Percentiles rank a stretch among this genome's conserved stretches.
Evolutionary conservation across 2,888 invertebrate genomes (phyloP).

Genomic region (Baccha elongata): DNA sequence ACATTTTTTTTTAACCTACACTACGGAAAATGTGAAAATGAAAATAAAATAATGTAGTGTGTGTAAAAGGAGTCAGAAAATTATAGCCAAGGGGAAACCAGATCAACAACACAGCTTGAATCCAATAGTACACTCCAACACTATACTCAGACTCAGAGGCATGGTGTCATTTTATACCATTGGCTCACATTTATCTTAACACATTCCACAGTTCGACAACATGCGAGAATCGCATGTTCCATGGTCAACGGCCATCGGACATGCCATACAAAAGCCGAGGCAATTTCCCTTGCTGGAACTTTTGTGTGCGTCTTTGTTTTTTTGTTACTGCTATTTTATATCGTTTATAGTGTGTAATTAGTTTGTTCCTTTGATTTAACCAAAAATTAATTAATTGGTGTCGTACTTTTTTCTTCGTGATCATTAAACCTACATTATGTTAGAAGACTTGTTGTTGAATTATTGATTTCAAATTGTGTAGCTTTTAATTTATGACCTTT

Average conservation of each 20-base stretch:
- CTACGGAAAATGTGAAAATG: not conserved
- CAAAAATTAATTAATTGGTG: too few species aligned
- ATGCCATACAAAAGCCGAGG: conserved; percentile 29
- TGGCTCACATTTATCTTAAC: conserved; percentile 62
- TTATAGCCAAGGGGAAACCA: conserved; percentile 14
- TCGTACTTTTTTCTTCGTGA: too few species aligned
- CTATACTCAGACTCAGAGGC: conserved; percentile 1
- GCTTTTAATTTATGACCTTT: too few species aligned
- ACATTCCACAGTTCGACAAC: conserved; percentile 65
- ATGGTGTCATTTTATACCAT: conserved; percentile 62
- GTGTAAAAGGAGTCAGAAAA: not conserved
- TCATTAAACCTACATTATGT: too few species aligned
- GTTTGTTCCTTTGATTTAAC: not conserved
- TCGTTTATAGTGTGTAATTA: not conserved
- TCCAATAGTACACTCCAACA: too few species aligned
- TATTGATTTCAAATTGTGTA: too few species aligned
- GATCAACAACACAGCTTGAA: conserved; percentile 35
- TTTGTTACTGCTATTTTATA: not conserved
- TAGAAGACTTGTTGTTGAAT: too few species aligned
- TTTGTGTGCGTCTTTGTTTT: not conserved
- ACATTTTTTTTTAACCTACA: not conserved
- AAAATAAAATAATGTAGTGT: conserved; percentile 7
- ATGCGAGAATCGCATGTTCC: conserved; percentile 68
- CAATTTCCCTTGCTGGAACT: not conserved
- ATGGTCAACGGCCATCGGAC: conserved; percentile 64